Conservation (phyloP, 2,888 invertebrate genomes). For the Pammene aurita region DNA sequence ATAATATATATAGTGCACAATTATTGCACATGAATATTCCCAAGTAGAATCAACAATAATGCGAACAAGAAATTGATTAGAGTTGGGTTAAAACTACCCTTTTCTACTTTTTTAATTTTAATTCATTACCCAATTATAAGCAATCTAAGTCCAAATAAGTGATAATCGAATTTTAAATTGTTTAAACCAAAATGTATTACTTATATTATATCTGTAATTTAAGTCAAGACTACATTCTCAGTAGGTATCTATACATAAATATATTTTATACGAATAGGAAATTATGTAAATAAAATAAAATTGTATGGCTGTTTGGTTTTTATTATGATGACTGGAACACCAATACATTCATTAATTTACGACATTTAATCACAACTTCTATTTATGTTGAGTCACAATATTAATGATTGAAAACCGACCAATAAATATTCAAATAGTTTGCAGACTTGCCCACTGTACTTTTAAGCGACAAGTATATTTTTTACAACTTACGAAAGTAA, state of each 20-base stretch:
- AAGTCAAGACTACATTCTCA: constrained; percentile 22
- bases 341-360: constrained; percentile 31
- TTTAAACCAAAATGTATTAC: constrained; percentile 22
- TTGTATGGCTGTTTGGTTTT: constrained; percentile 48
- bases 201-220: constrained; percentile 4
- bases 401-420: constrained; percentile 2
- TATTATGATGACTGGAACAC: constrained; percentile 45
- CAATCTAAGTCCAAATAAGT: too few species aligned
- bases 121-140: not conserved
- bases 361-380: constrained; percentile 26
- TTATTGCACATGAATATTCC: too few species aligned
- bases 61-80: not conserved
- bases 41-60: too few species aligned
- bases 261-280: constrained; percentile 12
- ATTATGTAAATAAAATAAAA: constrained; percentile 46
- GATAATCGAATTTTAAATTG: not conserved
- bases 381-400: not conserved
- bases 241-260: too few species aligned
- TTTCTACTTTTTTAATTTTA: too few species aligned
- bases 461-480: too few species aligned
- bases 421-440: constrained; percentile 20
- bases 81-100: not conserved
- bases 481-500: too few species aligned
- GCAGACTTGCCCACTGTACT: not conserved
- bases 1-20: too few species aligned